phyloP scores from a whole-genome alignment of 2,888 invertebrate genomes.

The Acanthosepion pharaonis region DNA sequence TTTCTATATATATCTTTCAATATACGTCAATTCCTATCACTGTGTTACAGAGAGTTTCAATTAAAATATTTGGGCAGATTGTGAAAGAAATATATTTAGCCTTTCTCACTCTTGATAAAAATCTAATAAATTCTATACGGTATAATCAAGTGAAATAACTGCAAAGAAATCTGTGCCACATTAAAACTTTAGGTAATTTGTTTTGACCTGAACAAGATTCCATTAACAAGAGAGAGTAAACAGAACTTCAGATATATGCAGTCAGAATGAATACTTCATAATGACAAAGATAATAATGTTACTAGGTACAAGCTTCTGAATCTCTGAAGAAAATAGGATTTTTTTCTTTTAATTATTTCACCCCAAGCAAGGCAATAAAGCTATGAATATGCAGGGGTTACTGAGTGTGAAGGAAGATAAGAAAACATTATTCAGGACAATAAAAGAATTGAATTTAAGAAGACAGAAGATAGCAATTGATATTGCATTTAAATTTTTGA shows the following conservation, averaged over 20 bases:
- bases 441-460: too few species aligned
- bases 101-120: background rate
- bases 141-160: background rate
- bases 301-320: too few species aligned
- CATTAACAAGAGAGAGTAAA: background rate
- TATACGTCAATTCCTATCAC: background rate
- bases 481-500: too few species aligned
- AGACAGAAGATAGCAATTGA: too few species aligned
- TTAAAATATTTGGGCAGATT: constrained; percentile 33
- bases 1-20: background rate
- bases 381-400: too few species aligned
- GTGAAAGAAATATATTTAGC: constrained; percentile 9
- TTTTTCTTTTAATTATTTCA: too few species aligned
- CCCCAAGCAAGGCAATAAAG: too few species aligned
- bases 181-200: background rate
- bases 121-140: background rate
- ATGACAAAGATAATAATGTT: too few species aligned
- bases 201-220: background rate
- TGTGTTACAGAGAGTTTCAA: background rate
- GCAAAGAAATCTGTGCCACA: background rate
- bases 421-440: too few species aligned
- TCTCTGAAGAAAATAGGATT: too few species aligned
- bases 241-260: background rate
- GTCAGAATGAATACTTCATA: too few species aligned
- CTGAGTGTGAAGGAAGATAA: too few species aligned